phyloP scores from a whole-genome alignment of 2,888 invertebrate species.

The Geotrupes spiniger region DNA sequence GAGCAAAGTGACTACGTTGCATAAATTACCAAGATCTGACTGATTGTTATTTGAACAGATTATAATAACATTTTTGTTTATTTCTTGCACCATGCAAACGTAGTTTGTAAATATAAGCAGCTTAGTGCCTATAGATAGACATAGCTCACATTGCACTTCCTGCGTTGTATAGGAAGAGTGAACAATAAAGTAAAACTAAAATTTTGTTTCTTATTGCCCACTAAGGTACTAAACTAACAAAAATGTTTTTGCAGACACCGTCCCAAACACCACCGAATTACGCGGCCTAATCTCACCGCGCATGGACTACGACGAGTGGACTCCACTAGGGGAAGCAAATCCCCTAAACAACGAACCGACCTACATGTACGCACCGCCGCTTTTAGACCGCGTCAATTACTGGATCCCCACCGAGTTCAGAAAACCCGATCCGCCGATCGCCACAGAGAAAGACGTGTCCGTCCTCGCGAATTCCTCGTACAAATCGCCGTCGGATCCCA shows the following conservation, averaged over 20 bases:
- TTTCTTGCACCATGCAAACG: too few species aligned
- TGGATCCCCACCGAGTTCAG: conserved; percentile 68
- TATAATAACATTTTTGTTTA: too few species aligned
- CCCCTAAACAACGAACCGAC: conserved; percentile 82
- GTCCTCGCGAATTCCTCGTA: conserved; percentile 68
- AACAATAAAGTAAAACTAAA: too few species aligned
- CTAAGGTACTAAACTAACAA: too few species aligned
- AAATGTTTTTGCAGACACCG: conserved; percentile 28
- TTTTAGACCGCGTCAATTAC: conserved; percentile 74
- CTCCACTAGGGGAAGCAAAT: conserved; percentile 77
- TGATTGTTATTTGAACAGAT: too few species aligned
- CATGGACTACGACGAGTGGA: conserved; percentile 84
- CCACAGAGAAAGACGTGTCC: conserved; percentile 55
- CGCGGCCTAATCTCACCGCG: conserved; percentile 64
- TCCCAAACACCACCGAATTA: conserved; percentile 32
- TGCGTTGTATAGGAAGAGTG: too few species aligned
- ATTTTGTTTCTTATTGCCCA: too few species aligned
- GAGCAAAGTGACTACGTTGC: too few species aligned
- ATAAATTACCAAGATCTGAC: too few species aligned
- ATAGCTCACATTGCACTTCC: too few species aligned
- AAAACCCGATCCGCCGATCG: conserved; percentile 55
- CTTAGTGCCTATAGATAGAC: too few species aligned
- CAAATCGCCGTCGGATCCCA: conserved; percentile 58
- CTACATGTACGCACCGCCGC: conserved; percentile 80
- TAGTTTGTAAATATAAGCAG: too few species aligned